Evolutionary conservation across 2,888 invertebrate genomes (phyloP), one percentile per base, ranked within the genome.

Genomic region (Napeogenes sylphis): DNA sequence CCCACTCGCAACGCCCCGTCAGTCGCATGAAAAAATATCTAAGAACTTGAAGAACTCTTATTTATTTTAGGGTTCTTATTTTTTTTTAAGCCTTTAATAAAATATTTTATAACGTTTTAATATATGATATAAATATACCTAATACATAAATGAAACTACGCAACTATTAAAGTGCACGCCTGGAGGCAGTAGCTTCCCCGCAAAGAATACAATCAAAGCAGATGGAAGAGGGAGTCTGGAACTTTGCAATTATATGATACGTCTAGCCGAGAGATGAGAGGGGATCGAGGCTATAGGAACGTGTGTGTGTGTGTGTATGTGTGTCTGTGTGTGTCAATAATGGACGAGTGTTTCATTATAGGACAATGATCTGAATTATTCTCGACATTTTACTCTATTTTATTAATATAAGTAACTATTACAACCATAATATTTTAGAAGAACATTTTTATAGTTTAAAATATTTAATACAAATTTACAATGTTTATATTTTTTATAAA

Each of bases 171-270:
- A 42, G 42, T 42, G 42, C 10, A 47, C 59, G 61, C 56, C 65
- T 56, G 14, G 54, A 65, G 65, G 67, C 67, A 55, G 58, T 35
- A 4, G 59, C 55, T 47, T 56, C 61, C 61, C 59, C 55, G 38
- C 58, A 57, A 35, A 59, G 66, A 59, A 63, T 59, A 56, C 64
- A 68, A 68, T 68, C 66, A 65, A 64, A 66, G 60, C 62, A 63
- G 68, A 64, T 63, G 66, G 63, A 57, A 61, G 56, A 56, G 66
- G 68, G 66, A 53, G 58, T 54, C 60, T 54, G 63, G 21, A 62
- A 46, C 59, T 47, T 58, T 65, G 65, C 65, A 63, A 67, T 67
- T 63, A 67, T 56, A 61, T 59, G 47, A 64, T 58, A 63, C 59
- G 67, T 67, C 65, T 65, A 63, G 63, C 57, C 47, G 61, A 42